phyloP scores from a whole-genome alignment of 2,888 invertebrate genomes.

The Apamea sordens region DNA sequence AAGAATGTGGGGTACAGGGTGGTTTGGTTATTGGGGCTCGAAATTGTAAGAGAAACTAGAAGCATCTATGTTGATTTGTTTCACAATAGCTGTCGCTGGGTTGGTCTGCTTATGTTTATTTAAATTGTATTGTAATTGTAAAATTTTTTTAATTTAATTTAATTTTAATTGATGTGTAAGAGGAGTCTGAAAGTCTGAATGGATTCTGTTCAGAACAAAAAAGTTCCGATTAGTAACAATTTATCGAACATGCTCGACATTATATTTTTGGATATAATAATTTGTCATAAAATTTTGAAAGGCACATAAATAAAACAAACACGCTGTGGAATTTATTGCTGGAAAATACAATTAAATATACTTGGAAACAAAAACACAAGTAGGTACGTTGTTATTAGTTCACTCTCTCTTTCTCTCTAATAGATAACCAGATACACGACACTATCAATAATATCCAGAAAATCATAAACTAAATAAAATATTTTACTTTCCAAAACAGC shows the following conservation, averaged over 20 bases:
- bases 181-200: not conserved
- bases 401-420: not conserved
- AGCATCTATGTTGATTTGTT: not conserved
- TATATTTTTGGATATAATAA: not conserved
- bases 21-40: conserved; percentile 54
- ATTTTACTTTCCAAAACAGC: conserved; percentile 59
- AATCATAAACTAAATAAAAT: not conserved
- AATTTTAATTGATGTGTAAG: no score
- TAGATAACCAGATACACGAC: no score
- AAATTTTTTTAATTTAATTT: no score
- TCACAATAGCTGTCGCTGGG: no score
- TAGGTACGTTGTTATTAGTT: not conserved
- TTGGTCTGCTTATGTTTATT: not conserved
- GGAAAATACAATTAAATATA: not conserved
- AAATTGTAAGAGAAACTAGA: not conserved
- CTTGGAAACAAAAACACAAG: not conserved
- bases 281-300: not conserved
- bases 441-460: not conserved
- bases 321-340: not conserved
- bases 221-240: not conserved
- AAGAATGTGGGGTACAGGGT: conserved; percentile 77
- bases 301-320: not conserved
- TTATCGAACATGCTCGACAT: not conserved
- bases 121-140: no score
- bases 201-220: not conserved